Evolutionary conservation across 2,113 vertebrate genomes (phyloP).

Genomic region (Lipotes vexillifer): DNA sequence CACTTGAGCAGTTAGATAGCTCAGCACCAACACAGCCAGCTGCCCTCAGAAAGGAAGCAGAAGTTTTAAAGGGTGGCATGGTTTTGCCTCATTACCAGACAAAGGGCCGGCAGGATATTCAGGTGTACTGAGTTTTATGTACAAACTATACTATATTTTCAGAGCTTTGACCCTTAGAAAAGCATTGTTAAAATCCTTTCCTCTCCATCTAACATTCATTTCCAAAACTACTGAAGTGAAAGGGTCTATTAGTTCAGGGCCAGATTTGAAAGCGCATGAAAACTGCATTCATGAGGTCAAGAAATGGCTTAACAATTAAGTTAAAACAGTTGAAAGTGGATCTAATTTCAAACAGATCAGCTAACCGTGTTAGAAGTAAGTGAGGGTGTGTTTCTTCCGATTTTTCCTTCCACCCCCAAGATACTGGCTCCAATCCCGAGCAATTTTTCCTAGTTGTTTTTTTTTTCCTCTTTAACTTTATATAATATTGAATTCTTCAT

Average conservation of each 20-base stretch:
- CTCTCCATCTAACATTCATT: slow-evolving; percentile 70
- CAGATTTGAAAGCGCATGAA: slow-evolving; percentile 73
- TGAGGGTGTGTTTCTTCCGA: slow-evolving; percentile 49
- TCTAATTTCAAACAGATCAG: slow-evolving; percentile 71
- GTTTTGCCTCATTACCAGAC: slow-evolving; percentile 32
- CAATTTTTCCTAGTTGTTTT: slow-evolving; percentile 24
- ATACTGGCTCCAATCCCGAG: slow-evolving; percentile 33
- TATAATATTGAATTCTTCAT: not conserved
- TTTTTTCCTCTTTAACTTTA: not conserved
- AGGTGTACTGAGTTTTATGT: slow-evolving; percentile 61
- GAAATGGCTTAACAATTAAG: slow-evolving; percentile 74
- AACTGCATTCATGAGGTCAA: slow-evolving; percentile 65
- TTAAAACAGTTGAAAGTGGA: slow-evolving; percentile 62
- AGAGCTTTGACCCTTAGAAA: slow-evolving; percentile 70
- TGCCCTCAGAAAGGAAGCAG: slow-evolving; percentile 37
- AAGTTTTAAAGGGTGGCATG: not conserved
- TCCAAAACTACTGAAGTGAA: slow-evolving; percentile 72
- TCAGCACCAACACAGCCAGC: not conserved
- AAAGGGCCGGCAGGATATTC: slow-evolving; percentile 57
- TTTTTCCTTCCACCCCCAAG: slow-evolving; percentile 36
- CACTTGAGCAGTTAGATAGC: not conserved
- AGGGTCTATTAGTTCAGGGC: slow-evolving; percentile 70
- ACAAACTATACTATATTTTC: slow-evolving; percentile 37
- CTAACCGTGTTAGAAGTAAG: slow-evolving; percentile 60
- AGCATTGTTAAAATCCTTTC: slow-evolving; percentile 58